Evolutionary conservation across 2,797 vertebrate species (phyloP).

Genomic region (Enteromius unitaeniatus): DNA sequence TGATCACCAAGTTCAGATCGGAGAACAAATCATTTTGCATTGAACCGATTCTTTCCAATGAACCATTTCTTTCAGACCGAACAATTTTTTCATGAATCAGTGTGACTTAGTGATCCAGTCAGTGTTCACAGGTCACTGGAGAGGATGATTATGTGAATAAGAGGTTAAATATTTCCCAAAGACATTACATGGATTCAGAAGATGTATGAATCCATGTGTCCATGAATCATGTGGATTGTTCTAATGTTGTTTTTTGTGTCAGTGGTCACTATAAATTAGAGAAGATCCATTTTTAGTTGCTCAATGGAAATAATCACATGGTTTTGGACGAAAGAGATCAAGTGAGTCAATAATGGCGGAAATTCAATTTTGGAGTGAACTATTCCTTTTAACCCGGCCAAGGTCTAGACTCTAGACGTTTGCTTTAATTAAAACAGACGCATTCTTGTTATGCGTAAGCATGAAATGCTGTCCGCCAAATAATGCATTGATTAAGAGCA

Average conservation of each 20-base stretch:
- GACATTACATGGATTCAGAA: slow-evolving; percentile 4
- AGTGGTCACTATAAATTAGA: neutral
- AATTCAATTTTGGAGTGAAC: slow-evolving; percentile 19
- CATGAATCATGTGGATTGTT: neutral
- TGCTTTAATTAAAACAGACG: slow-evolving; percentile 55
- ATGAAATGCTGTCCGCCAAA: slow-evolving; percentile 70
- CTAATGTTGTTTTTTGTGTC: neutral
- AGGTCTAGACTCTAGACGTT: slow-evolving; percentile 42
- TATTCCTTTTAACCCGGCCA: slow-evolving; percentile 24
- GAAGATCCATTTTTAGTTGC: neutral
- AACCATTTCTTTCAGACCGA: neutral
- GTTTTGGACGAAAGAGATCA: neutral
- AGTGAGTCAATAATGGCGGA: neutral
- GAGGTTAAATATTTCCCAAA: neutral
- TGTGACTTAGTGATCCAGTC: neutral
- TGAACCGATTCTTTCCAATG: neutral
- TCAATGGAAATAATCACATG: neutral
- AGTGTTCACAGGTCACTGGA: neutral
- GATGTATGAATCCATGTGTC: too few species aligned
- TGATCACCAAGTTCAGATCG: neutral
- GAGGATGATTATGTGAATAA: neutral
- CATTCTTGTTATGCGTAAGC: slow-evolving; percentile 59
- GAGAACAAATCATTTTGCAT: neutral
- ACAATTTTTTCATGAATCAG: neutral
- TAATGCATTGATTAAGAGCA: slow-evolving; percentile 70